Evolutionary conservation across 2,797 vertebrate species (phyloP).

Genomic region (Macrochelys suwanniensis): DNA sequence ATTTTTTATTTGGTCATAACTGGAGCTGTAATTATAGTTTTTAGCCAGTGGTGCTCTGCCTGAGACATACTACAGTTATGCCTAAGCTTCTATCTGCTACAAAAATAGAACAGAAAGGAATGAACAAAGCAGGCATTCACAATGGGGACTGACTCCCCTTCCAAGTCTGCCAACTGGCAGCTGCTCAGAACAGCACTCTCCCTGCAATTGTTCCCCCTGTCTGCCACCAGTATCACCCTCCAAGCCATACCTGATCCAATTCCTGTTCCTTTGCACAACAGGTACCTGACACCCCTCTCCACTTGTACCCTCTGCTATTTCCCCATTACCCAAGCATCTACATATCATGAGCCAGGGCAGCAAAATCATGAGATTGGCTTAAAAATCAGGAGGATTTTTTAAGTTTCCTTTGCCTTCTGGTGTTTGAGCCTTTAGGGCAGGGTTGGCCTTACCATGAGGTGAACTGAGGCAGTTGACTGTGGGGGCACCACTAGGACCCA

Average conservation of each 20-base stretch:
- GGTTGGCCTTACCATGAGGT: too few relatives aligned
- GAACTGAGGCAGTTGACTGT: too few relatives aligned
- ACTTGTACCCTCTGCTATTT: not conserved
- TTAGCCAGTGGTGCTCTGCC: conserved; percentile 38
- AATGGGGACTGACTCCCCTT: not conserved
- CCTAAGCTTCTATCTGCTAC: conserved; percentile 36
- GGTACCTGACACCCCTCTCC: not conserved
- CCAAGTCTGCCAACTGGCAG: not conserved
- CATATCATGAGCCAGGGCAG: not conserved
- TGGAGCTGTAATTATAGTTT: not conserved
- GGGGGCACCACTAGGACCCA: too few relatives aligned
- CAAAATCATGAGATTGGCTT: not conserved
- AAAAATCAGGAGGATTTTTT: not conserved
- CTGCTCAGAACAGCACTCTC: not conserved
- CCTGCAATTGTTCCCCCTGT: not conserved
- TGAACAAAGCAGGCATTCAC: not conserved
- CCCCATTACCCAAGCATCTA: not conserved
- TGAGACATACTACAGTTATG: conserved; percentile 65
- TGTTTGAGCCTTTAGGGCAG: not conserved
- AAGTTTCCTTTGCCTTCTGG: not conserved
- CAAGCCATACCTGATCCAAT: not conserved
- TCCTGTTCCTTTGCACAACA: not conserved
- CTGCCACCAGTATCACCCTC: not conserved
- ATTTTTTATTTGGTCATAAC: not conserved
- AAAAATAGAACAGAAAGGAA: conserved; percentile 52